Evolutionary conservation across 2,113 vertebrate species (phyloP).

Genomic region (Oxyruncus cristatus): DNA sequence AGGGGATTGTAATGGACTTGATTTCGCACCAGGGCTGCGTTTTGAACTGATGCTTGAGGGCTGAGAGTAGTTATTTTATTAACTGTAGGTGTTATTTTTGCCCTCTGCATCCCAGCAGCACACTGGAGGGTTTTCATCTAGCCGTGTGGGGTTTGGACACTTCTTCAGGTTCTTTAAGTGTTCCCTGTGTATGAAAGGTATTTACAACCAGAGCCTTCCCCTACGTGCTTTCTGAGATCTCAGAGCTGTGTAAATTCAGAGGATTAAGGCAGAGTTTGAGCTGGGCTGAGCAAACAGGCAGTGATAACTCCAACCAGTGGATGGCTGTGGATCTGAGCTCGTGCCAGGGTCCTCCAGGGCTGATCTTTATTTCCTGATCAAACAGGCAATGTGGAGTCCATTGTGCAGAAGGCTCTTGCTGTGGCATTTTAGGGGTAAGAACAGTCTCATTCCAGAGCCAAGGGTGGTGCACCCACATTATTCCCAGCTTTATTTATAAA

Average conservation of each 20-base stretch:
- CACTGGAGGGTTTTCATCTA: background rate
- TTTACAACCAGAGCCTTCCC: background rate
- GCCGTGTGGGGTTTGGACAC: background rate
- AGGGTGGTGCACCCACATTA: background rate
- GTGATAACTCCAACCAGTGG: background rate
- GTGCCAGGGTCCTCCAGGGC: background rate
- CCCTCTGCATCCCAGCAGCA: background rate
- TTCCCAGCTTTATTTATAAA: background rate
- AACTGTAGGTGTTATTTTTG: background rate
- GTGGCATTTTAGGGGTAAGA: background rate
- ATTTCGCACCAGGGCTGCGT: background rate
- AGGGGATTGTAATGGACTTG: background rate
- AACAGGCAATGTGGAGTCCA: background rate
- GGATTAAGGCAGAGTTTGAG: slow-evolving; percentile 25
- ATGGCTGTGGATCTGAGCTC: background rate
- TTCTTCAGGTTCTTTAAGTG: background rate
- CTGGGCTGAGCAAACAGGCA: slow-evolving; percentile 21
- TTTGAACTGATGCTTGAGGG: background rate
- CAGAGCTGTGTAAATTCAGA: background rate
- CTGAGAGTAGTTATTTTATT: background rate
- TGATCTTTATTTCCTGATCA: background rate
- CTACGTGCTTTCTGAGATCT: background rate
- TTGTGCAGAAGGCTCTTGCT: background rate
- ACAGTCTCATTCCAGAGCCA: background rate
- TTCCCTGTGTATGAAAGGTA: background rate